These are phyloP conservation scores for Macquaria australasica DNA, from an alignment of 2,113 vertebrate species.

Conservation along the genomic window DNA sequence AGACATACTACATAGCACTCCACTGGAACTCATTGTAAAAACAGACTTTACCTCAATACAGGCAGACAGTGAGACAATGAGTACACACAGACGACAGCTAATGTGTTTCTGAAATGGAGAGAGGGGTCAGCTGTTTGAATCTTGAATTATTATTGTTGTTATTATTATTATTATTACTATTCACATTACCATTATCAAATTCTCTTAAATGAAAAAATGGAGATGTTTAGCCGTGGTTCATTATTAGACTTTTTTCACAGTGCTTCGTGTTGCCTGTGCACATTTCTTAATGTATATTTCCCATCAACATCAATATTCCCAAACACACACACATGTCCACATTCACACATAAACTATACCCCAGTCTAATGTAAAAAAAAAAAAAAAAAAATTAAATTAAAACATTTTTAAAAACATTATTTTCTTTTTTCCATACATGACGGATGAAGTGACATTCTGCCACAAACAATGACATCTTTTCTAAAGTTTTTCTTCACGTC, in stretches of 20 bases:
- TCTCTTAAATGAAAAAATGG: constrained; percentile 17
- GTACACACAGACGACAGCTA: constrained; percentile 13
- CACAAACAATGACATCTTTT: constrained; percentile 33
- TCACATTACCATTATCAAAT: constrained; percentile 8
- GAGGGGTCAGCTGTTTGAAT: constrained; percentile 30
- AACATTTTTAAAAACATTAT: background rate
- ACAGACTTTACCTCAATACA: constrained; percentile 48
- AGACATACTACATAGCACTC: constrained; percentile 53
- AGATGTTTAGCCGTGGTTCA: background rate
- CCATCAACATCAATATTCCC: background rate
- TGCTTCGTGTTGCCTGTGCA: constrained; percentile 58
- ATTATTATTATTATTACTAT: constrained; percentile 2
- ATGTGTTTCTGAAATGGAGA: constrained; percentile 11
- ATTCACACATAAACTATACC: constrained; percentile 24
- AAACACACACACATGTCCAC: constrained; percentile 19
- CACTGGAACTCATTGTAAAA: constrained; percentile 47
- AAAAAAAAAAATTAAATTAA: background rate
- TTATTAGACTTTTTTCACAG: constrained; percentile 45
- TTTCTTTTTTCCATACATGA: constrained; percentile 7
- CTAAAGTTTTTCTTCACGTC: constrained; percentile 23
- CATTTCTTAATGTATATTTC: background rate
- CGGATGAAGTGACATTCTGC: constrained; percentile 10
- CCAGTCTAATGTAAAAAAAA: background rate
- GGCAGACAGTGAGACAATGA: constrained; percentile 36
- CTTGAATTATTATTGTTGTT: background rate